A percentile compares a stretch with the other conserved stretches of the same genome.
These are phyloP conservation scores for Drosophila repleta DNA, from an alignment of 1,140 invertebrate species.

Conservation along the genomic window DNA sequence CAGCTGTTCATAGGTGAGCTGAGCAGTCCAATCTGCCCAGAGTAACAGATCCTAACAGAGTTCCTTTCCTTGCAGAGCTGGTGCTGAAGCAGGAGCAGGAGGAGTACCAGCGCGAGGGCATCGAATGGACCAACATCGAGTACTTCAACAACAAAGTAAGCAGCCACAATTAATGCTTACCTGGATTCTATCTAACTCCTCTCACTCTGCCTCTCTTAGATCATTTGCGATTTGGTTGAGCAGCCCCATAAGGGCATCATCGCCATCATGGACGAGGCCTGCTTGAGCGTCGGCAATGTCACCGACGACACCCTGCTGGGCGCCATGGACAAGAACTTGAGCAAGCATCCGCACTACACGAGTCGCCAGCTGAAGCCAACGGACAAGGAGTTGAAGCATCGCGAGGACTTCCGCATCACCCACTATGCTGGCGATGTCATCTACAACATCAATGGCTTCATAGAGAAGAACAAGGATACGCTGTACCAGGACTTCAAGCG, in stretches of 20 bases:
- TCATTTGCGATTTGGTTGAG: constrained; percentile 97
- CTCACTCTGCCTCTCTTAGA: constrained; percentile 62
- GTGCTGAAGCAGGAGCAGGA: constrained; percentile 98
- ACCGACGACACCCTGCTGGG: constrained; percentile 96
- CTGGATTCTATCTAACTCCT: background rate
- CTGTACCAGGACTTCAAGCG: constrained; percentile 98
- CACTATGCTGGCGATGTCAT: constrained; percentile 99
- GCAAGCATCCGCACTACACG: constrained; percentile 94
- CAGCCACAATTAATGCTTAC: background rate
- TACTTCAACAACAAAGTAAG: constrained; percentile 95
- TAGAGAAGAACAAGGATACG: constrained; percentile 98
- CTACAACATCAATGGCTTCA: constrained; percentile 94
- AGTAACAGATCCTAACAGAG: background rate
- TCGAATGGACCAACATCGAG: constrained; percentile 94
- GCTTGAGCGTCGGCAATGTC: constrained; percentile 96
- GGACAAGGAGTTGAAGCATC: constrained; percentile 92
- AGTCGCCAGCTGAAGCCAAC: constrained; percentile 92
- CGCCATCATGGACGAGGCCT: constrained; percentile 97
- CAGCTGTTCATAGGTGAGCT: constrained; percentile 96
- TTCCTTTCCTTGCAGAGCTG: constrained; percentile 87
- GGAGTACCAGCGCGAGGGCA: constrained; percentile 96
- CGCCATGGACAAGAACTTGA: constrained; percentile 96
- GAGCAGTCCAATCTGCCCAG: background rate
- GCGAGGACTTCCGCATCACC: constrained; percentile 92
- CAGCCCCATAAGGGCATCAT: constrained; percentile 95